Base-by-base conservation (phyloP, 2,113 vertebrate genomes). In the Neolamprologus tretocephalus region DNA sequence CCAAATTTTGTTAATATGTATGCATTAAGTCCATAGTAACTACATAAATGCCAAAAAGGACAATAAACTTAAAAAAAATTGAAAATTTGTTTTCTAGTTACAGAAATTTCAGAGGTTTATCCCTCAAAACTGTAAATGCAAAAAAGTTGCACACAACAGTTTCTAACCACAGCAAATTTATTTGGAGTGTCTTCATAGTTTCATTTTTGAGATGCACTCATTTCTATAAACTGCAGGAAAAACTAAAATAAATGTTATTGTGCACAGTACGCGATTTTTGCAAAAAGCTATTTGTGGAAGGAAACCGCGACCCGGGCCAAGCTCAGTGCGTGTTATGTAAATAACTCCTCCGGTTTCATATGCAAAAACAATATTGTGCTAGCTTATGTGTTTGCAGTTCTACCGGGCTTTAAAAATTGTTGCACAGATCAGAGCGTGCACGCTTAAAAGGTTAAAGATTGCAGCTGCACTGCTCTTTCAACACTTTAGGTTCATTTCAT, bases 61-160 rank as follows among this genome's bases (percentile, higher is more conserved):
- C 4, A 3, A 33, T 63, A 63, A 12, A 66, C 9, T 35, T 12
- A 0, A n/a, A 35, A 63, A 63, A 7, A 35, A 7, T 12, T 3
- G 0, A n/a, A 11, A 63, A 63, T 63, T 11, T 0, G 3, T 63
- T 35, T 63, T 63, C 31, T n/a, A n/a, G 0, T 7, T 63, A 11
- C 3, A n/a, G 58, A 63, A 35, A 63, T 35, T 35, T 63, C 9
- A 63, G 31, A 35, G 58, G 17, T 63, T 33, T 11, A 33, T 19
- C 4, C 28, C 16, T 61, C 58, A 61, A 63, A 63, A 63, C 31
- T 63, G 9, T 63, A 63, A 35, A 35, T 63, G 6, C 31, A 63
- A 63, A 35, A 35, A n/a, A n/a, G 17, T 35, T 63, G 31, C 58
- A 63, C 31, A 63, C 6, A 63, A 33, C 9, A 2, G 58, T 63